Conservation (phyloP, 2,113 vertebrate species). For the Podilymbus podiceps region DNA sequence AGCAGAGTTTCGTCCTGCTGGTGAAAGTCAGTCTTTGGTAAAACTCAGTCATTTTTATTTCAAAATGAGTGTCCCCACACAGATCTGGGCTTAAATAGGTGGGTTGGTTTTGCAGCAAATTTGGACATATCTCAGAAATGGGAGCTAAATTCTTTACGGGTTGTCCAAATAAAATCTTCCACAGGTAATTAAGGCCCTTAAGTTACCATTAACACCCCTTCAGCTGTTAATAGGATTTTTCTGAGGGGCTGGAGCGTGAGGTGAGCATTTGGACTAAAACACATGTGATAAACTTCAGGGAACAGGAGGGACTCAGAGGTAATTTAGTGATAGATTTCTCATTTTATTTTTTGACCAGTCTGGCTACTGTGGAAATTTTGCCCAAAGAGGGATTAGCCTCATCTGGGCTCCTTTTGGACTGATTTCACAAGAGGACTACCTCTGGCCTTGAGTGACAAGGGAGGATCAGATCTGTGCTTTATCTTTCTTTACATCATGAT, state of each 20-base stretch:
- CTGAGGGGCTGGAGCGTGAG: accelerated
- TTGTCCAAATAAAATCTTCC: not conserved
- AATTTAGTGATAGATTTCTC: not conserved
- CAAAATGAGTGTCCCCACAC: not conserved
- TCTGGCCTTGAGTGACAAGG: not conserved
- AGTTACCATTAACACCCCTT: not conserved
- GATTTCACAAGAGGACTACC: not conserved
- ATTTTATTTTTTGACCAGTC: not conserved
- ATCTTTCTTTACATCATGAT: accelerated
- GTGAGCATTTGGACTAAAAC: not conserved
- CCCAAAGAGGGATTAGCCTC: not conserved
- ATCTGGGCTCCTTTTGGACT: not conserved
- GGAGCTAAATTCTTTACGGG: not conserved
- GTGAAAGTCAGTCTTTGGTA: not conserved
- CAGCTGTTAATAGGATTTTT: not conserved
- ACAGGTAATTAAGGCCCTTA: not conserved
- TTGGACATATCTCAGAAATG: not conserved
- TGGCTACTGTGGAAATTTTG: not conserved
- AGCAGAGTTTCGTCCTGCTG: not conserved
- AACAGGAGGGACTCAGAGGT: not conserved
- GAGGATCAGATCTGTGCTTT: not conserved
- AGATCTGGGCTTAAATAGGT: not conserved
- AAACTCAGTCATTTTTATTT: not conserved
- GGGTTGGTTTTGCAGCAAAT: not conserved
- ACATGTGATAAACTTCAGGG: not conserved